These are phyloP conservation scores for Meliscaeva auricollis DNA, from an alignment of 2,888 invertebrate species.

Conservation along the genomic window DNA sequence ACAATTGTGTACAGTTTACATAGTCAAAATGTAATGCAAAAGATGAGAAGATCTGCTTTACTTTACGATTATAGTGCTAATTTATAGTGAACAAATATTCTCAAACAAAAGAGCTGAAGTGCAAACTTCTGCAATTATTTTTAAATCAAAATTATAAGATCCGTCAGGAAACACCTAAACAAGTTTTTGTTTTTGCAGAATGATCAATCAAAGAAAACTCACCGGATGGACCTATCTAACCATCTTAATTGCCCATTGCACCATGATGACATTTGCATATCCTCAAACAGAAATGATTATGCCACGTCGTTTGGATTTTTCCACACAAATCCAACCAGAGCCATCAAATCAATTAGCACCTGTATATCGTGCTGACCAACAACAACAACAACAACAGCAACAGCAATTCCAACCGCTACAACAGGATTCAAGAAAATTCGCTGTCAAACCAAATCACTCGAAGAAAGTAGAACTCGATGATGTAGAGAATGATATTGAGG, in stretches of 20 bases:
- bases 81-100: neutral
- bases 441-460: conserved; percentile 94
- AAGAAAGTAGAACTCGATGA: conserved; percentile 94
- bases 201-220: conserved; percentile 88
- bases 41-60: too few species aligned
- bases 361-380: conserved; percentile 80
- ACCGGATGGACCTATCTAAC: conserved; percentile 89
- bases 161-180: neutral
- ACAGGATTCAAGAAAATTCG: conserved; percentile 90
- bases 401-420: neutral
- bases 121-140: conserved; percentile 68
- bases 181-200: conserved; percentile 82
- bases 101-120: conserved; percentile 77
- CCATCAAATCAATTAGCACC: conserved; percentile 78
- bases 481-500: conserved; percentile 92
- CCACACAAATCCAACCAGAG: conserved; percentile 73
- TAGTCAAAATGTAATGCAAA: too few species aligned
- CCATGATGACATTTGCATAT: conserved; percentile 89
- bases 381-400: neutral
- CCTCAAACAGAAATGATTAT: conserved; percentile 85
- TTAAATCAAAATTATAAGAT: neutral
- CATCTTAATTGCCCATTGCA: conserved; percentile 88
- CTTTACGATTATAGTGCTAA: too few species aligned
- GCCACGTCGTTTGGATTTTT: conserved; percentile 79
- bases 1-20: too few species aligned